Percentiles rank a stretch among this genome's conserved stretches.
Conservation (phyloP, 2,113 vertebrate species). For the Hippocampus guttulatus region DNA sequence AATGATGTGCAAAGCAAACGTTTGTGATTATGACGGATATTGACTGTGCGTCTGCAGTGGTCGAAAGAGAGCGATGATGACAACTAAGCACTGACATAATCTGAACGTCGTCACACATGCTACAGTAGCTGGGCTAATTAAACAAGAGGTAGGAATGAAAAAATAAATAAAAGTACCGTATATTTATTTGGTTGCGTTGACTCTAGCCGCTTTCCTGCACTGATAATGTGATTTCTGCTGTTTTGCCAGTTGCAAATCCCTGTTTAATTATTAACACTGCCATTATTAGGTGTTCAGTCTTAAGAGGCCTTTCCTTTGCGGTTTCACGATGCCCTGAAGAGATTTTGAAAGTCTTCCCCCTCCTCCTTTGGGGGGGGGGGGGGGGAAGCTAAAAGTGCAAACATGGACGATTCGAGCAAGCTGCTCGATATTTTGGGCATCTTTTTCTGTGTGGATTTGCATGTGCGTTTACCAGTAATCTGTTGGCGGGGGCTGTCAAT, state of each 20-base stretch:
- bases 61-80: constrained; percentile 59
- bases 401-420: neutral
- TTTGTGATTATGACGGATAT: too few species aligned
- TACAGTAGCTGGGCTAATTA: constrained; percentile 37
- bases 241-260: constrained; percentile 77
- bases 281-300: constrained; percentile 87
- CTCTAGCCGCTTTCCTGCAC: neutral
- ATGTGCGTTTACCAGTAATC: neutral
- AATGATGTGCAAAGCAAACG: too few species aligned
- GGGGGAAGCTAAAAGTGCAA: neutral
- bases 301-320: constrained; percentile 77
- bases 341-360: constrained; percentile 27
- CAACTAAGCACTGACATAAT: constrained; percentile 45
- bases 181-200: constrained; percentile 20
- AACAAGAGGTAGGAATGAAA: constrained; percentile 19
- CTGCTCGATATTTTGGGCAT: neutral
- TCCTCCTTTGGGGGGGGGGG: neutral
- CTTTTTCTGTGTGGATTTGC: neutral
- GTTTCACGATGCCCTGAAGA: constrained; percentile 51
- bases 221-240: constrained; percentile 80
- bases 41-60: neutral
- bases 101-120: constrained; percentile 6
- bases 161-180: constrained; percentile 1
- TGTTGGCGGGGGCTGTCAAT: constrained; percentile 24
- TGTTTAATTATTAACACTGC: constrained; percentile 88